Evolutionary conservation across 2,888 invertebrate genomes (phyloP), one percentile per base, ranked within the genome.

Genomic region (Pristionchus japonicus): DNA sequence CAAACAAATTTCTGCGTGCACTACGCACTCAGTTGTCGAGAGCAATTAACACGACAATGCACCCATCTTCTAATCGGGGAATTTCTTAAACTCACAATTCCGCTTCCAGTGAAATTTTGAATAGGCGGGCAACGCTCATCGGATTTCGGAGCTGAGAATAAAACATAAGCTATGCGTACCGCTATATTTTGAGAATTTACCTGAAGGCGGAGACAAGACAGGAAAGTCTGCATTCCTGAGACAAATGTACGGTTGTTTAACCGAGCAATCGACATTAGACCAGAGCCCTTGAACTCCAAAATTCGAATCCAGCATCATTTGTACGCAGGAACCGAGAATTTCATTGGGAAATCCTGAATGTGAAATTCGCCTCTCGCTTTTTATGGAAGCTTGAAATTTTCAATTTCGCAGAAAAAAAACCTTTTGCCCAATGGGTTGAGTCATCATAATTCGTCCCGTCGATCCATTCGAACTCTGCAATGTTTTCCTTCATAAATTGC

Each of bases 51-150:
- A n/a, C n/a, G n/a, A n/a, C n/a, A n/a, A n/a, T n/a, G n/a, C n/a
- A n/a, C n/a, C n/a, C n/a, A n/a, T n/a, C n/a, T n/a, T n/a, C n/a
- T n/a, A 49, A 7, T 11, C 7, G 1, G 7, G 7, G 7, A 9
- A 61, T 4, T 20, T 20, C 4, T 61, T 61, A n/a, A 34, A 70
- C 70, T 34, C 9, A 70, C 70, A 34, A 40, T 20, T 37, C 70
- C 70, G 37, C 70, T 70, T 70, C 70, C 70, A 15, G 37, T 70
- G 70, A 70, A 70, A 70, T 70, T 11, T 70, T 70, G 70, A 37
- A 70, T 70, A 17, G 70, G 64, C 31, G 64, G 64, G 31, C 64
- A 64, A 31, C 11, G 27, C 1, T 1, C 3, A 31, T 64, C 31
- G 11, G 70, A 1, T 70, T 70, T 70, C 9, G 70, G 70, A 17